Conservation (phyloP, 2,888 invertebrate species). For the Timema podura region DNA sequence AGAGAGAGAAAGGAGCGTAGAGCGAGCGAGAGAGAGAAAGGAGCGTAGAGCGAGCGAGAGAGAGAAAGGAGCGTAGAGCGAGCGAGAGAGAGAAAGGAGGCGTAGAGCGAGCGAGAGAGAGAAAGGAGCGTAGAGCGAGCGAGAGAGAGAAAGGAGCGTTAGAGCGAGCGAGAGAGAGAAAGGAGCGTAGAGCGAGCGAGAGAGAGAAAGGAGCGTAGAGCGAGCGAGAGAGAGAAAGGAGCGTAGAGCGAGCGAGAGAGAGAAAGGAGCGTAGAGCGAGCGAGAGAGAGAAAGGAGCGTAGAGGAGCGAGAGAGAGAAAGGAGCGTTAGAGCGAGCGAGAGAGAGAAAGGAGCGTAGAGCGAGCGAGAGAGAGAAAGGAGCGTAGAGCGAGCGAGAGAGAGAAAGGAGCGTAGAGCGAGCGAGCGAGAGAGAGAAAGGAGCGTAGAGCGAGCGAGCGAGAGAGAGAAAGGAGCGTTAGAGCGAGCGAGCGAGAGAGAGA, state of each 20-base stretch:
- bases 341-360: neutral
- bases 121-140: neutral
- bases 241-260: conserved; percentile 10
- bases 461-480: neutral
- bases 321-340: conserved; percentile 31
- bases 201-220: neutral
- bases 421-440: no score
- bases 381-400: no score
- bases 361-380: neutral
- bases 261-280: neutral
- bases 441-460: no score
- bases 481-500: no score
- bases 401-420: no score
- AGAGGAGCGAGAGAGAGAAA: conserved; percentile 35
- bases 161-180: neutral
- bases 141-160: no score
- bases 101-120: neutral
- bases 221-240: conserved; percentile 1
- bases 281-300: conserved; percentile 31
- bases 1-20: neutral
- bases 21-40: neutral
- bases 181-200: neutral
- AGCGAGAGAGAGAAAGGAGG: neutral
- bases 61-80: no score
- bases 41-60: no score